Percentiles rank a stretch among this genome's conserved stretches.
These are phyloP conservation scores for Andrena chrysosceles DNA, from an alignment of 2,888 invertebrate genomes.

Conservation along the genomic window DNA sequence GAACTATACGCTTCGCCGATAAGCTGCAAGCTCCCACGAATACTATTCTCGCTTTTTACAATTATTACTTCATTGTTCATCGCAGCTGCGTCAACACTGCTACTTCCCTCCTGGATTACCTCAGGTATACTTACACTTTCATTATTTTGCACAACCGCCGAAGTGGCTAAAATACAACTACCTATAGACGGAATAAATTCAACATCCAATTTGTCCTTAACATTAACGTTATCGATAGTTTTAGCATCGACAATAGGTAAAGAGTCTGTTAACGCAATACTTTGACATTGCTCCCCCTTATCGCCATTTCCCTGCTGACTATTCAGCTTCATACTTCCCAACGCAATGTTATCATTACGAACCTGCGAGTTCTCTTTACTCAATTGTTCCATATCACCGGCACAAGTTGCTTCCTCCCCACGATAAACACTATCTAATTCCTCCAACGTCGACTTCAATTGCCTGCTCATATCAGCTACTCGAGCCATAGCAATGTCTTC, in stretches of 20 bases:
- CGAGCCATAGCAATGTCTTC: background rate
- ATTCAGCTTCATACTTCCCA: background rate
- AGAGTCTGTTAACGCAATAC: background rate
- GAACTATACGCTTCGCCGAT: conserved; percentile 79
- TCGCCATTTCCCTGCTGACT: background rate
- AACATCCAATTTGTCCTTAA: background rate
- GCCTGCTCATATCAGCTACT: background rate
- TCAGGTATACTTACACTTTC: conserved; percentile 10
- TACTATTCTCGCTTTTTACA: conserved; percentile 39
- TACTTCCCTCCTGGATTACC: background rate
- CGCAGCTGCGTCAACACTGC: background rate
- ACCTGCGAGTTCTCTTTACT: background rate
- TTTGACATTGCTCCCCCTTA: conserved; percentile 10
- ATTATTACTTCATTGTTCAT: conserved; percentile 15
- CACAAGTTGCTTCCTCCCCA: background rate
- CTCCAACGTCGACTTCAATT: background rate
- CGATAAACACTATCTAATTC: background rate
- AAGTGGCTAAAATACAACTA: background rate
- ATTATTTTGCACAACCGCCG: background rate
- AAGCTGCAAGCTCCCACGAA: conserved; percentile 74
- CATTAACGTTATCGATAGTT: background rate
- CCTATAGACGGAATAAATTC: background rate
- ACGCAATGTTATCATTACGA: background rate
- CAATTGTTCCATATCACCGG: background rate
- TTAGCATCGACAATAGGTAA: background rate